Evolutionary conservation across 1,140 invertebrate species (phyloP), one percentile per base, ranked within the genome.

Genomic region (Solenopsis fugax): DNA sequence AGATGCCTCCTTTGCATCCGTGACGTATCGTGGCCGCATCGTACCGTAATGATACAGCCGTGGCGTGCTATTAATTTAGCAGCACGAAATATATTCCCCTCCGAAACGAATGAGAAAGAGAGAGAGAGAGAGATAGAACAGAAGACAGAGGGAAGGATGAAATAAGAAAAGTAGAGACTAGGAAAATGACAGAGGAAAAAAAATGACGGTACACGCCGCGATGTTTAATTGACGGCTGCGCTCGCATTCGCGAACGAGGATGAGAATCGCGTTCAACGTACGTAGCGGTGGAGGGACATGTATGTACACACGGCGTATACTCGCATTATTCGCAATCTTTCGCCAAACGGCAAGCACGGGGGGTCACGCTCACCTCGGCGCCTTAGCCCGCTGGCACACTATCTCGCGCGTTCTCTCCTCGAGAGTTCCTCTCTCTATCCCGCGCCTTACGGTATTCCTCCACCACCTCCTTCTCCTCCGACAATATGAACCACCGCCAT

Each of bases 321-420:
- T 75, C 80, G 80, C 80, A 84, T 84, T 84, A 84, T 84, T 84
- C 45, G 80, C 80, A 56, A 84, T 84, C 69, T 84, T 84, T 84
- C 41, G 69, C 56, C 41, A 73, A 84, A 60, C 78, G 24, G 78
- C 67, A 12, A 48, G 77, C 62, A 52, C 60, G 29, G 41, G 41
- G 80, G 71, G 80, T 84, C 80, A 75, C 69, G 80, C 45, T 84
- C 54, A 62, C 69, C 80, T 84, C 80, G 69, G 54, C 54, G 80
- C 7, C 21, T 82, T 84, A 84, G 80, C 69, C 80, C 69, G 80
- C 41, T 84, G 69, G 80, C 80, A 84, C 80, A 84, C 80, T 84
- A 84, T 84, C 78, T 69, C 77, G 62, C 62, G 77, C 64, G 65
- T 73, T 73, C 69, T 58, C 65, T 45, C 50, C 21, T 45, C 21